phyloP scores from a whole-genome alignment of 2,797 vertebrate genomes.

The Thaleichthys pacificus region DNA sequence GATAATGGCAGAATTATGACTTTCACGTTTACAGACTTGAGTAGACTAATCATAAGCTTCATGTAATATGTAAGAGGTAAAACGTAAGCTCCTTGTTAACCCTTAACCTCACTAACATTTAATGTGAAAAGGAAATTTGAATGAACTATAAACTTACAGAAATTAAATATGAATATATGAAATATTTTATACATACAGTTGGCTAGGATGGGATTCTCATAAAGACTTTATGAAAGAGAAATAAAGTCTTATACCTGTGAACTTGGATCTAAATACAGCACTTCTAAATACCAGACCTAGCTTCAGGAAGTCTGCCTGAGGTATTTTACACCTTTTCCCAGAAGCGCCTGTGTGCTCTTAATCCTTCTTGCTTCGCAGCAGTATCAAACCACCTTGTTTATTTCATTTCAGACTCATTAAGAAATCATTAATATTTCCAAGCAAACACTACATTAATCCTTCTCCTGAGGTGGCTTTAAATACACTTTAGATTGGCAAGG shows the following conservation, averaged over 20 bases:
- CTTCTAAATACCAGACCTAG: no score
- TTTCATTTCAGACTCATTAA: constrained; percentile 17
- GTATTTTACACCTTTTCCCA: neutral
- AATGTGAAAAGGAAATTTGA: constrained; percentile 38
- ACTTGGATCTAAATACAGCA: neutral
- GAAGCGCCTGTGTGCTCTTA: neutral
- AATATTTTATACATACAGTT: constrained; percentile 29
- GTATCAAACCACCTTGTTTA: neutral
- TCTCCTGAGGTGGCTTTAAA: constrained; percentile 4
- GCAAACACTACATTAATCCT: constrained; percentile 3
- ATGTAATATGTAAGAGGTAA: constrained; percentile 50
- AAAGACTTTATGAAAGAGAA: constrained; percentile 29
- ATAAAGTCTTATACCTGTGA: neutral
- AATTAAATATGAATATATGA: constrained; percentile 39
- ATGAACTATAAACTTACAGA: constrained; percentile 43
- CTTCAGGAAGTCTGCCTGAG: neutral
- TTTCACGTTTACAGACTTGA: constrained; percentile 9
- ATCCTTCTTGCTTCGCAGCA: neutral
- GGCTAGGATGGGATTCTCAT: constrained; percentile 33
- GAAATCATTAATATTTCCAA: constrained; percentile 7
- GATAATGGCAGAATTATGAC: constrained; percentile 9
- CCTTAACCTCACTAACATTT: constrained; percentile 38
- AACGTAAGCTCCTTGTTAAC: constrained; percentile 36
- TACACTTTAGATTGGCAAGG: constrained; percentile 9
- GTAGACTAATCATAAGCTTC: constrained; percentile 22